phyloP scores from a whole-genome alignment of 2,113 vertebrate species.

The Anser brachyrhynchus region DNA sequence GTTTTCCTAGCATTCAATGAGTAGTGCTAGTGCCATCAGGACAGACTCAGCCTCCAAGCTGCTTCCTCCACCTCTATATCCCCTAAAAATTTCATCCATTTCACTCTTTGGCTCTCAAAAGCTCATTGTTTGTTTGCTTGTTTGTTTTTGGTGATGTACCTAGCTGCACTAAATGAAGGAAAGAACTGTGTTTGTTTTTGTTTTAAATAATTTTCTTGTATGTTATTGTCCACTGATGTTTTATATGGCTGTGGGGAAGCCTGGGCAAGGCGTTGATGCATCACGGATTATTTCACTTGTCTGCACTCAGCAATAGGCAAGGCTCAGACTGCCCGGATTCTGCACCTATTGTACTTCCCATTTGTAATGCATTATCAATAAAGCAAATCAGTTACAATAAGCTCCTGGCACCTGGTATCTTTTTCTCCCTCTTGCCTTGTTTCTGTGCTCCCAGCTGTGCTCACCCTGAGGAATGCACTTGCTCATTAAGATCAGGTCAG shows the following conservation, averaged over 20 bases:
- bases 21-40: not conserved
- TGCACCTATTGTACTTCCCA: slow-evolving; percentile 42
- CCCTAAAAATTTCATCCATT: not conserved
- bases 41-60: not conserved
- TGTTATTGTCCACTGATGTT: not conserved
- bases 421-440: accelerated
- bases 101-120: not conserved
- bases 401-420: not conserved
- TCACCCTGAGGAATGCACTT: not conserved
- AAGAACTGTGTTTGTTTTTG: not conserved
- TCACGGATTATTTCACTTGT: not conserved
- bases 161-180: slow-evolving; percentile 11
- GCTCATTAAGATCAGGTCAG: slow-evolving; percentile 36
- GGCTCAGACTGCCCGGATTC: slow-evolving; percentile 32
- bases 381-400: slow-evolving; percentile 31
- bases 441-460: not conserved
- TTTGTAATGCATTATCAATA: slow-evolving; percentile 41
- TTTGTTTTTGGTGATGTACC: not conserved
- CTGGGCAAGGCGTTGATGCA: not conserved
- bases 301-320: not conserved
- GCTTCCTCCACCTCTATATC: not conserved
- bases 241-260: not conserved
- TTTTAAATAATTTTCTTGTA: not conserved
- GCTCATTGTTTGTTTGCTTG: not conserved
- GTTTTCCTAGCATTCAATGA: not conserved